Evolutionary conservation across 1,140 invertebrate species (phyloP).

Genomic region (Ganaspis sp.): DNA sequence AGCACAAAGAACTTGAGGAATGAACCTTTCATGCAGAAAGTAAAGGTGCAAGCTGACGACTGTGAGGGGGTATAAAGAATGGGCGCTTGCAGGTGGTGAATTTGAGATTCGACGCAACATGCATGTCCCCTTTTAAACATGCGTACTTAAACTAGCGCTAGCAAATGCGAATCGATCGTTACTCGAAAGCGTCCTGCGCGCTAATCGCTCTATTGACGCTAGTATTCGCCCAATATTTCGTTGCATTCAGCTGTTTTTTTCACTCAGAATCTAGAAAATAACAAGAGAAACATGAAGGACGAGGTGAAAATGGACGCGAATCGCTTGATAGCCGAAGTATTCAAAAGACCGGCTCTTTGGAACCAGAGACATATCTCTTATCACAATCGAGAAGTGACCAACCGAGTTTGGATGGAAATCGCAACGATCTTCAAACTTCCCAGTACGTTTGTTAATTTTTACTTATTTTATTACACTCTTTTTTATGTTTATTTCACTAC

Average conservation of each 20-base stretch:
- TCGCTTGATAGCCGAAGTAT: conserved; percentile 72
- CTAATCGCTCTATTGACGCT: conserved; percentile 71
- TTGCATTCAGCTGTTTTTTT: conserved; percentile 49
- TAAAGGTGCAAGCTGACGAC: conserved; percentile 14
- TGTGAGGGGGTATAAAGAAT: neutral
- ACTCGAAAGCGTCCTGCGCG: conserved; percentile 70
- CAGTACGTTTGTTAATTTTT: conserved; percentile 61
- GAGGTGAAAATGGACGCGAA: conserved; percentile 72
- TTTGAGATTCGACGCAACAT: neutral
- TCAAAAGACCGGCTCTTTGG: conserved; percentile 73
- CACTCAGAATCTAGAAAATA: conserved; percentile 35
- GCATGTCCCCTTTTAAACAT: conserved; percentile 38
- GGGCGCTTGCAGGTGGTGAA: neutral
- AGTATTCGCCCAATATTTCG: conserved; percentile 65
- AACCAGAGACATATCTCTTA: conserved; percentile 72
- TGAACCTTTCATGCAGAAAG: neutral
- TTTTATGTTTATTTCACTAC: neutral
- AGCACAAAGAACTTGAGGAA: neutral
- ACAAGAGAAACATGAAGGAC: conserved; percentile 61
- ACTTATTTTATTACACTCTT: conserved; percentile 4
- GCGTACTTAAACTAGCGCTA: conserved; percentile 71
- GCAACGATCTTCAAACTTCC: conserved; percentile 71
- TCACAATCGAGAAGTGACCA: conserved; percentile 73
- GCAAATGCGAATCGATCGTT: conserved; percentile 72
- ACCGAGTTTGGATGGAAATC: conserved; percentile 73